These are phyloP conservation scores for Pogonocichla stellata DNA, from an alignment of 2,113 vertebrate genomes.

Conservation along the genomic window DNA sequence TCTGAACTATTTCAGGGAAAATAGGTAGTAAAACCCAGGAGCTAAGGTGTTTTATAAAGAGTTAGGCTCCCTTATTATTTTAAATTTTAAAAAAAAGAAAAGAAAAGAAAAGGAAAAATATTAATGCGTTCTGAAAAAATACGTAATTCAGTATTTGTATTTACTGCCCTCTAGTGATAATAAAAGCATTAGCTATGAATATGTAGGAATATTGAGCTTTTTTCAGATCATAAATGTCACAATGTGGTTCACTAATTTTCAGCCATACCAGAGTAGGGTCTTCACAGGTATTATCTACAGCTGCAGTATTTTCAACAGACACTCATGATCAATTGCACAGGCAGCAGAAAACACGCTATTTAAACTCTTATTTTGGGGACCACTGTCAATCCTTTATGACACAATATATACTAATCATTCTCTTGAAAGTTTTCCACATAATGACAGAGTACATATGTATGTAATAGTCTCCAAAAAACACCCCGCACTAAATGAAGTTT, in stretches of 20 bases:
- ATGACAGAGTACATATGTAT: background rate
- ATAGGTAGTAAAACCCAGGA: background rate
- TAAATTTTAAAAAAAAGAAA: background rate
- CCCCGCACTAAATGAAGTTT: background rate
- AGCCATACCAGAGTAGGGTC: background rate
- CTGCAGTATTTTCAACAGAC: background rate
- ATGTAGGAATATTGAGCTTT: background rate
- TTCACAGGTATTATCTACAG: background rate
- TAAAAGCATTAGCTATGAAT: background rate
- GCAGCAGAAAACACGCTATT: background rate
- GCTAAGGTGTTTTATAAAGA: background rate
- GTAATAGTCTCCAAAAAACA: background rate
- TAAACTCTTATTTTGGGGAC: background rate
- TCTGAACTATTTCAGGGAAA: background rate
- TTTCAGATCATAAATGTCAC: background rate
- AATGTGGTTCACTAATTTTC: background rate
- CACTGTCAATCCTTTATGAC: background rate
- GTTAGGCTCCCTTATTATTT: background rate
- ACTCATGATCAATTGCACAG: background rate
- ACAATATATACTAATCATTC: background rate
- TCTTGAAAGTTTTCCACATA: background rate
- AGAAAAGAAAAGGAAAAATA: too few relatives aligned
- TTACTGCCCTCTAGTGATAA: slow-evolving; percentile 76
- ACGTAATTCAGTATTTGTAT: background rate
- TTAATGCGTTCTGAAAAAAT: background rate